Base-by-base conservation (phyloP, 2,113 vertebrate species). In the Alosa alosa region DNA sequence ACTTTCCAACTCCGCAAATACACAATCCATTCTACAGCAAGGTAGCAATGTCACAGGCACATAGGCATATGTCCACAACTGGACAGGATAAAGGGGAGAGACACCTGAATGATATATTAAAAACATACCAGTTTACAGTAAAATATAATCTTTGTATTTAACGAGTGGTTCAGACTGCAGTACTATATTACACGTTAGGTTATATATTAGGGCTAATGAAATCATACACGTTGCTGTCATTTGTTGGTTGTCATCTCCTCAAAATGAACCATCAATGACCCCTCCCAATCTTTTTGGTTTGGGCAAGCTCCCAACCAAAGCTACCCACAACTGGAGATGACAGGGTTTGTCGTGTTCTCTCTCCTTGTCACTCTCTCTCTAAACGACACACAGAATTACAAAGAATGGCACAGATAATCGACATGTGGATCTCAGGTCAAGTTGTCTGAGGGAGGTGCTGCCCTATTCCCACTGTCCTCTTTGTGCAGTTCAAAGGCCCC, bases 1-100 rank as follows among this genome's bases (percentile, higher is more conserved):
- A 78, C 6, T 78, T 78, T 78, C 25, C 36, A 11, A 60, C 18
- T 60, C 55, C 2, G n/a, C 82, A 81, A 75, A 39, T 84, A 87
- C 84, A 87, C 75, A 81, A 18, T 81, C 83, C 31, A 17, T 83
- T 86, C 85, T 89, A 88, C 90, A 89, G 86, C 86, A 87, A 86
- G 47, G 85, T 85, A 83, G 88, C 45, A 85, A 90, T 78, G 72
- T 36, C 36, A 91, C 92, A 95, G 95, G 94, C 95, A 95, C 95
- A 92, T 93, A 90, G 93, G 93, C 88, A 89, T 87, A 86, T 89
- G 81, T 89, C 84, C 44, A 72, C 75, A 68, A 36, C 72, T 83
- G 78, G 86, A 85, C 52, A 88, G 84, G 91, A 86, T 86, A 87
- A 82, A 78, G 86, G 91, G 85, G 90, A 84, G 81, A 88, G 83